A percentile compares a stretch with the other conserved stretches of the same genome.
Evolutionary conservation across 1,140 invertebrate genomes (phyloP).

Genomic region (Wiebesia pumilae): DNA sequence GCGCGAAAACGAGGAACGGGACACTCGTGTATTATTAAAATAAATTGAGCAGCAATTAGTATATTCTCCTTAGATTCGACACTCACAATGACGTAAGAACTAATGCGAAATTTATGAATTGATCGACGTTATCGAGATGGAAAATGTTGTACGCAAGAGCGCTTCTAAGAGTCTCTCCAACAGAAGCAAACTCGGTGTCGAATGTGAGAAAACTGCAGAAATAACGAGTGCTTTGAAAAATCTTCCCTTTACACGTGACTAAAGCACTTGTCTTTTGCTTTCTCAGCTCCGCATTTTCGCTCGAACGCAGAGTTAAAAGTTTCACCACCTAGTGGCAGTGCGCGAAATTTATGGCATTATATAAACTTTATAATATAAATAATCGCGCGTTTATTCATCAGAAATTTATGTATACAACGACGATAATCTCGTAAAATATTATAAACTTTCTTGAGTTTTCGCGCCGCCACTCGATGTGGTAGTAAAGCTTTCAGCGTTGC

Average conservation of each 20-base stretch:
- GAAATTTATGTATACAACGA: neutral
- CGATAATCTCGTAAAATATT: neutral
- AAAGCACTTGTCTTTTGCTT: no score
- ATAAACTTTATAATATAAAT: neutral
- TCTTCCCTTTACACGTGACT: neutral
- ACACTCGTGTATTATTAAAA: neutral
- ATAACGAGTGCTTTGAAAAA: neutral
- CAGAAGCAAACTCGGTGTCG: neutral
- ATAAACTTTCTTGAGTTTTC: neutral
- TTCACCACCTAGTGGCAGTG: neutral
- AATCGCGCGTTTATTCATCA: neutral
- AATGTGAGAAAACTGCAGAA: neutral
- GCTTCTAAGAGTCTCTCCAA: neutral
- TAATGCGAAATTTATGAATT: neutral
- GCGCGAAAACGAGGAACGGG: neutral
- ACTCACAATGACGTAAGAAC: neutral
- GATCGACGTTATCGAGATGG: neutral
- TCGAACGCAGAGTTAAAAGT: neutral
- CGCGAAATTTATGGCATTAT: neutral
- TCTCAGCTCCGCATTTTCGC: no score
- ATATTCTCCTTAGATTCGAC: neutral
- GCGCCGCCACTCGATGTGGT: neutral
- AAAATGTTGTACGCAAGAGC: neutral
- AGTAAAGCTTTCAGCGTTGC: neutral
- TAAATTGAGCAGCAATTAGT: no score